A percentile compares a stretch with the other conserved stretches of the same genome.
phyloP scores from a whole-genome alignment of 2,888 invertebrate genomes.

The Halocaridina rubra region DNA sequence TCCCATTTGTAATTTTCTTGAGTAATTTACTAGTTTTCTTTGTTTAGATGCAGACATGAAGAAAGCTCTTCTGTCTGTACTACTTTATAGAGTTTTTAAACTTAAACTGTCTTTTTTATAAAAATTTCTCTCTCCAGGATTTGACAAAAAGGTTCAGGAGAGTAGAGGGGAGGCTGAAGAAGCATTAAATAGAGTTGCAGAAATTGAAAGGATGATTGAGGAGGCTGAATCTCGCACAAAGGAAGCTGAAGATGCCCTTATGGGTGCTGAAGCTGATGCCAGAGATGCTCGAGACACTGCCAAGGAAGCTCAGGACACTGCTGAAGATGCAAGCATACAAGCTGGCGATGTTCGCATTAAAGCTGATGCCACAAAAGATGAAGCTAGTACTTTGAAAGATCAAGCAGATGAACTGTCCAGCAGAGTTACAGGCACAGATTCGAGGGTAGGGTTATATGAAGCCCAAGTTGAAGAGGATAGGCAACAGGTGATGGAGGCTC shows the following conservation, averaged over 20 bases:
- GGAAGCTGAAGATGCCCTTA: constrained; percentile 79
- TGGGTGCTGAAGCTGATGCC: constrained; percentile 83
- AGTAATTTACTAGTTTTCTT: too few relatives aligned
- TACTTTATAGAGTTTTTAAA: too few relatives aligned
- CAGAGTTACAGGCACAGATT: constrained; percentile 45
- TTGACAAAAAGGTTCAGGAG: constrained; percentile 88
- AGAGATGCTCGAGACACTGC: constrained; percentile 79
- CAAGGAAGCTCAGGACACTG: constrained; percentile 81
- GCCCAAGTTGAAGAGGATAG: constrained; percentile 40
- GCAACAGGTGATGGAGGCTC: constrained; percentile 69
- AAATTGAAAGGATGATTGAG: constrained; percentile 78
- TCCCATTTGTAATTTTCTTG: too few relatives aligned
- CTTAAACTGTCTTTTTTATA: too few relatives aligned
- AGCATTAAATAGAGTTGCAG: constrained; percentile 80
- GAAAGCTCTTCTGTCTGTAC: too few relatives aligned
- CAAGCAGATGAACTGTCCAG: constrained; percentile 43
- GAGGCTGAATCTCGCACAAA: constrained; percentile 79
- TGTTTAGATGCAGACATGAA: too few relatives aligned
- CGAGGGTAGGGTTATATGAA: constrained; percentile 31
- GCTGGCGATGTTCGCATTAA: constrained; percentile 73
- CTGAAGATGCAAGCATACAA: constrained; percentile 83
- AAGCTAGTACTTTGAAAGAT: constrained; percentile 54
- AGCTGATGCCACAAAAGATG: constrained; percentile 51
- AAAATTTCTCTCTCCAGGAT: constrained; percentile 75
- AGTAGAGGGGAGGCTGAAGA: constrained; percentile 84